These are phyloP conservation scores for Thripadectes ignobilis DNA, from an alignment of 2,797 vertebrate species.

Conservation along the genomic window DNA sequence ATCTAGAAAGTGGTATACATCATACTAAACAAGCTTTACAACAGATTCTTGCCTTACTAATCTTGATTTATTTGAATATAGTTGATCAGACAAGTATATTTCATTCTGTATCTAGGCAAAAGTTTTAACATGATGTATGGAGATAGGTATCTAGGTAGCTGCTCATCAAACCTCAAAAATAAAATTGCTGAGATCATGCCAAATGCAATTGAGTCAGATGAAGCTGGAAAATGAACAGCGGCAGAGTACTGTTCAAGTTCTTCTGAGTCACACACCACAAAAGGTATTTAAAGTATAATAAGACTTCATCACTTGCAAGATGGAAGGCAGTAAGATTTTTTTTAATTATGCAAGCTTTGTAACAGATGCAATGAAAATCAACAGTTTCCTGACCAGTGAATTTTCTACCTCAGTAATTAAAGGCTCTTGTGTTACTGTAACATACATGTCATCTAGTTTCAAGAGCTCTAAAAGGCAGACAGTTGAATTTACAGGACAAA, in stretches of 20 bases:
- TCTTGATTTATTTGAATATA: background rate
- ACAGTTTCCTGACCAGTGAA: background rate
- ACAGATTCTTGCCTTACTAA: background rate
- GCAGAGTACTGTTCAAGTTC: background rate
- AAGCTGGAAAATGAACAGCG: conserved; percentile 13
- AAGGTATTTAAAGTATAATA: background rate
- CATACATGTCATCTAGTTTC: background rate
- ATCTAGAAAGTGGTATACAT: background rate
- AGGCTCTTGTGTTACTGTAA: background rate
- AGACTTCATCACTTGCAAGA: background rate
- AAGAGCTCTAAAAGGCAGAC: background rate
- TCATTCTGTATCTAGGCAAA: conserved; percentile 35
- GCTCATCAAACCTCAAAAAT: conserved; percentile 47
- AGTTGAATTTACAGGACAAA: background rate
- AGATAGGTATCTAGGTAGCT: conserved; percentile 16
- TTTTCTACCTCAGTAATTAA: background rate
- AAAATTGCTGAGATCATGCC: conserved; percentile 18
- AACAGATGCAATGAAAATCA: background rate
- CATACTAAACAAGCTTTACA: background rate
- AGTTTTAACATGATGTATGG: conserved; percentile 25
- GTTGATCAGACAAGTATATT: conserved; percentile 19
- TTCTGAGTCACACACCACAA: background rate
- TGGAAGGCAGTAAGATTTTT: background rate
- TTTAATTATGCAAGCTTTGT: background rate
- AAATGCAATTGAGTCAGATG: background rate